Evolutionary conservation across 1,140 invertebrate genomes (phyloP), one percentile per base, ranked within the genome.

Genomic region (Goniozus legneri): DNA sequence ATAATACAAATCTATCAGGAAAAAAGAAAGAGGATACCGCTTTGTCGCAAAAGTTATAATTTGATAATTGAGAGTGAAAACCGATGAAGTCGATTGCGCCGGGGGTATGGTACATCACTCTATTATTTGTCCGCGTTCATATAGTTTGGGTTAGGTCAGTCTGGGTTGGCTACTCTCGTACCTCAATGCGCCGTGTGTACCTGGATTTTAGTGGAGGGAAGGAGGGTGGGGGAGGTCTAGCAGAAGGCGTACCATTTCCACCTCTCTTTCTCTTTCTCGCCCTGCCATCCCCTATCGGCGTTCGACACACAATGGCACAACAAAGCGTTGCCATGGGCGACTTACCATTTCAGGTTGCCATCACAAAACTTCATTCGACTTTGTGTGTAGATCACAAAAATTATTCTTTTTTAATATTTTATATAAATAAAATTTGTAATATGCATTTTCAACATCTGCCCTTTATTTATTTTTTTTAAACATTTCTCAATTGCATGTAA

Each of bases 301-400:
- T 47, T 52, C 46, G 35, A 42, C 53, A 43, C 54, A 43, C 47
- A 52, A 51, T 54, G 54, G 65, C 63, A 70, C 60, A 71, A 71
- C 69, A 71, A 71, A 71, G 49, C 64, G 69, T 71, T 62, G 43
- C 66, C 62, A 56, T n/a, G 41, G 66, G 64, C 47, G 55, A 69
- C 66, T 54, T 31, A 45, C 14, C 51, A 51, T 32, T 45, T 51
- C 53, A 38, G 57, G 69, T 71, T 71, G 64, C 67, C 69, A 70
- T 67, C 65, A 71, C 69, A 70, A 71, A 71, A 61, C 56, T 67
- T 64, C n/a, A n/a, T n/a, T 53, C 35, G 54, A 53, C 45, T 52
- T 52, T n/a, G 47, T 50, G 44, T n/a, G n/a, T n/a, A n/a, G n/a
- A n/a, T n/a, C n/a, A n/a, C n/a, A n/a, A n/a, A n/a, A n/a, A n/a